Conservation (phyloP, 2,888 invertebrate species). For the Lymantria dispar region DNA sequence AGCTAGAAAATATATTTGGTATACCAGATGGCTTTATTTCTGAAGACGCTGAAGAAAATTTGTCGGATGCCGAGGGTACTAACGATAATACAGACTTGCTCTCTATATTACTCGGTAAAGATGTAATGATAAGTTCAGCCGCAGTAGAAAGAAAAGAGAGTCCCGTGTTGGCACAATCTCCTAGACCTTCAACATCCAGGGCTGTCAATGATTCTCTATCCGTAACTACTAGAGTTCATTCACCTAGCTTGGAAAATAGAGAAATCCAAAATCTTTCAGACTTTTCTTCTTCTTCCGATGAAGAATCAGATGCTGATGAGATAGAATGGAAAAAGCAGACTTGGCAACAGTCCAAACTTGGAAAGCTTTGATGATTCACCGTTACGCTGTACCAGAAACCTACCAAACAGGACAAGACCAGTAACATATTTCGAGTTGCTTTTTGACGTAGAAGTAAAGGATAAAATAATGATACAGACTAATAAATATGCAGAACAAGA, state of each 20-base stretch:
- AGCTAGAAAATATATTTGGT: slow-evolving; percentile 14
- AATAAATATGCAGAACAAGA: slow-evolving; percentile 1
- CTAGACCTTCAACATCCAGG: slow-evolving; percentile 9
- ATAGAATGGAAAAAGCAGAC: slow-evolving; percentile 6
- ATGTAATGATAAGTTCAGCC: slow-evolving; percentile 15
- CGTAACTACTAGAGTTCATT: neutral
- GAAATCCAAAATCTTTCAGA: neutral
- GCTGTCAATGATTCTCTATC: neutral
- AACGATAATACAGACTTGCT: slow-evolving; percentile 8
- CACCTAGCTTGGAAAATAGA: neutral
- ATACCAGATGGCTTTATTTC: slow-evolving; percentile 13
- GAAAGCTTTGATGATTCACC: slow-evolving; percentile 3
- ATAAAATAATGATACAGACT: neutral
- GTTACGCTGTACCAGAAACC: neutral
- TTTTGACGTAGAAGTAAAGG: neutral
- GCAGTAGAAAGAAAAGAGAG: slow-evolving; percentile 9
- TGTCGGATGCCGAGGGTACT: slow-evolving; percentile 9
- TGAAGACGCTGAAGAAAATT: slow-evolving; percentile 11
- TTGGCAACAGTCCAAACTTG: slow-evolving; percentile 5
- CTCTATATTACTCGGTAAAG: slow-evolving; percentile 10
- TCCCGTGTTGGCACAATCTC: slow-evolving; percentile 8
- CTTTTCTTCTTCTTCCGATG: neutral
- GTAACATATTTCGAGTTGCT: neutral
- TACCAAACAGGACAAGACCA: neutral
- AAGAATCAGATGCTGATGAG: slow-evolving; percentile 6